Percentiles rank a stretch among this genome's conserved stretches.
phyloP scores from a whole-genome alignment of 2,797 vertebrate species.

The Pipistrellus pipistrellus region DNA sequence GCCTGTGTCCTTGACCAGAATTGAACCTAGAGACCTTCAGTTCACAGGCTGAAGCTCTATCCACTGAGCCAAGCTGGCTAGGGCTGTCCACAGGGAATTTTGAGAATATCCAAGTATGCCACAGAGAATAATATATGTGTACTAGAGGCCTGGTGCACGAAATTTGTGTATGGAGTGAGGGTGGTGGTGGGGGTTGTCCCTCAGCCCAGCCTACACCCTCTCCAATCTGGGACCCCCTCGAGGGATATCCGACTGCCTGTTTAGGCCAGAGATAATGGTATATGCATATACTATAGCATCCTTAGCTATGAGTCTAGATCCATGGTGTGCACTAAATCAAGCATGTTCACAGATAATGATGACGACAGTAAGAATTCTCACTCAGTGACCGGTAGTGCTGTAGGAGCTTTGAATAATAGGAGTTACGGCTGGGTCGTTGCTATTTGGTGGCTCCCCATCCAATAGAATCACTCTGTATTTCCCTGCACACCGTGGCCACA shows the following conservation, averaged over 20 bases:
- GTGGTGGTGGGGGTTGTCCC: too few relatives aligned
- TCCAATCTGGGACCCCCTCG: too few relatives aligned
- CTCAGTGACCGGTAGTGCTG: background rate
- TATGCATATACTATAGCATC: background rate
- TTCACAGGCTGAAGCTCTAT: too few relatives aligned
- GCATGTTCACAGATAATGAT: background rate
- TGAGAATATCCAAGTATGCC: background rate
- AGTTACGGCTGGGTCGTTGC: background rate
- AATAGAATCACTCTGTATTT: background rate
- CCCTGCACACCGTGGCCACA: background rate
- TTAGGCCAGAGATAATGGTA: background rate
- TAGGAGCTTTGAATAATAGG: background rate
- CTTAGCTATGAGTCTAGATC: background rate
- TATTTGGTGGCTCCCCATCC: background rate
- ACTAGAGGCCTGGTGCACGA: too few relatives aligned
- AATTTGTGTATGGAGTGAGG: too few relatives aligned
- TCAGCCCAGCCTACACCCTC: too few relatives aligned
- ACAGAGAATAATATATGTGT: background rate
- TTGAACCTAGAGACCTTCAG: too few relatives aligned
- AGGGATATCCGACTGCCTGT: too few relatives aligned
- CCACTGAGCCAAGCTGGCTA: too few relatives aligned
- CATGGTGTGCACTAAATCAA: background rate
- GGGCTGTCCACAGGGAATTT: background rate
- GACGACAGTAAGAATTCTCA: background rate
- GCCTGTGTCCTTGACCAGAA: too few relatives aligned